Conservation (phyloP, 2,888 invertebrate species). For the Calliphora vomitoria region DNA sequence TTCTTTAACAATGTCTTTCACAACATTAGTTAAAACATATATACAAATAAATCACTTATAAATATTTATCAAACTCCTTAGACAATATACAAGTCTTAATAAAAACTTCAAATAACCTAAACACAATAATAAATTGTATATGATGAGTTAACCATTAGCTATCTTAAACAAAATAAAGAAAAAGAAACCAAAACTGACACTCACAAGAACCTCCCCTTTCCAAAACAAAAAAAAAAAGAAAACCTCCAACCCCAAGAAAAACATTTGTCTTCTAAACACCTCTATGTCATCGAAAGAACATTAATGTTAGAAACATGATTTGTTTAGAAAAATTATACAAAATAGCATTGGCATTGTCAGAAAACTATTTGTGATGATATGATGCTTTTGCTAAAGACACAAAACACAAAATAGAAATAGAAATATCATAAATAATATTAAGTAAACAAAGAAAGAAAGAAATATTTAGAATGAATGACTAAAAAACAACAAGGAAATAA, state of each 20-base stretch:
- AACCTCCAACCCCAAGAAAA: not conserved
- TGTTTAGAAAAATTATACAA: not conserved
- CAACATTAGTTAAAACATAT: too few relatives aligned
- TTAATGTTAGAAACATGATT: not conserved
- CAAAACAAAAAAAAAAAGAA: not conserved
- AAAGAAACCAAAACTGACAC: not conserved
- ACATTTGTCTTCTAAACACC: slow-evolving; percentile 40
- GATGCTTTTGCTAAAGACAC: not conserved
- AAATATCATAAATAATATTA: slow-evolving; percentile 23
- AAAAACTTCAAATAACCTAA: not conserved
- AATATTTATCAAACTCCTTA: not conserved
- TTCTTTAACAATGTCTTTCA: not conserved
- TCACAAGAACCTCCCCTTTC: slow-evolving; percentile 13
- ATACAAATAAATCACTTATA: not conserved
- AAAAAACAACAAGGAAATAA: slow-evolving; percentile 10
- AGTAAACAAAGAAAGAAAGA: slow-evolving; percentile 7
- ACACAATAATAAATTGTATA: not conserved
- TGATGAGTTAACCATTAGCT: slow-evolving; percentile 5
- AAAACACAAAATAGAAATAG: not conserved
- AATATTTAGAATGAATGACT: too few relatives aligned
- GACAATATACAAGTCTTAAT: too few relatives aligned
- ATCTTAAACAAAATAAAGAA: not conserved
- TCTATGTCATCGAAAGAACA: slow-evolving; percentile 24
- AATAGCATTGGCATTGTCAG: not conserved
- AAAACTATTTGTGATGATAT: not conserved